Evolutionary conservation across 2,888 invertebrate genomes (phyloP), one percentile per base, ranked within the genome.

Genomic region (Pharmacophagus antenor): DNA sequence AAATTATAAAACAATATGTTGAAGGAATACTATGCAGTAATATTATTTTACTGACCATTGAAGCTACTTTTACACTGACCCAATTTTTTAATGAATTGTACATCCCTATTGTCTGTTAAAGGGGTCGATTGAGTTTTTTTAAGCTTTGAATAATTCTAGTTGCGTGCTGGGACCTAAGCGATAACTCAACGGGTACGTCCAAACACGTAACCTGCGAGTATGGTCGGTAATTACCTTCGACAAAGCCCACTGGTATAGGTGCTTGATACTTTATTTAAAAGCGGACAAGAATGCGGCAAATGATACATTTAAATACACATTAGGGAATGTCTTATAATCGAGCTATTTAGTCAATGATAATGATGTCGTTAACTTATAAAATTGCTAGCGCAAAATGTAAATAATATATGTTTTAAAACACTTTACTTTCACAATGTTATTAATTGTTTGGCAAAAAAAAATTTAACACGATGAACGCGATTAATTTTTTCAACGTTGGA

Each of bases 401-500:
- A n/a, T n/a, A n/a, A n/a, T n/a, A n/a, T n/a, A n/a, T n/a, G n/a
- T n/a, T n/a, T n/a, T n/a, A n/a, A n/a, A n/a, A n/a, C n/a, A n/a
- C n/a, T n/a, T n/a, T n/a, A n/a, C n/a, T 37, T 37, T 37, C n/a
- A 37, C 5, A 37, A n/a, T 37, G 7, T 27, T 27, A 10, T 27
- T 10, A 10, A 4, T 27, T 10, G 8, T 10, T 27, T 4, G 27
- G 7, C 6, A 27, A 2, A 27, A n/a, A 37, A n/a, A 37, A n/a
- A 37, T 37, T 44, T 18, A 44, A 44, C 18, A 44, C 7, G 18
- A 2, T 18, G 42, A 20, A 44, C n/a, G 42, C 59, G 50, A 52
- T 58, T 57, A 56, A 52, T 60, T 72, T 68, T 69, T 54, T 56
- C n/a, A n/a, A n/a, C n/a, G 72, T 74, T 73, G 72, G 59, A 68